Evolutionary conservation across 2,888 invertebrate genomes (phyloP), one percentile per base, ranked within the genome.

Genomic region (Callimorpha dominula): DNA sequence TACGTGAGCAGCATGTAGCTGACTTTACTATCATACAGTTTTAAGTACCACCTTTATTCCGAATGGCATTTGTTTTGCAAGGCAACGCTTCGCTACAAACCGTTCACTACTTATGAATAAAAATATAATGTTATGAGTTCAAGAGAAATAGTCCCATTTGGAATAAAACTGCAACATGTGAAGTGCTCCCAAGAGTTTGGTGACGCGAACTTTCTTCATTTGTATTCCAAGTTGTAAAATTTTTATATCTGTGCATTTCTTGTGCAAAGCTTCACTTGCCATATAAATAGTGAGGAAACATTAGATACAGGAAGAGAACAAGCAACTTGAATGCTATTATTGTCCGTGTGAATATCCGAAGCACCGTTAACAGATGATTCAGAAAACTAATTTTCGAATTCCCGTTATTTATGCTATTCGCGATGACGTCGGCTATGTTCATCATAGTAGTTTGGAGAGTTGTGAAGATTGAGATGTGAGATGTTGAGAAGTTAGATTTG

Each of bases 71-170:
- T 65, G 49, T 68, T 60, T 57, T 20, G 49, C 63, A 46, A 40
- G 57, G 40, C 46, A 57, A 43, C n/a, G n/a, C 42, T 52, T 20
- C 42, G 40, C 60, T 50, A 50, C 50, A 40, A 67, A 62, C 71
- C n/a, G 66, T 72, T 72, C 65, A 73, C 57, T 46, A 67, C 78
- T 75, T 60, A 66, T 73, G 12, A 67, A 77, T 79, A 79, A 77
- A 81, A 77, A 76, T 77, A 74, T 71, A 64, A 71, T 74, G 65
- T 65, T 74, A 64, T 73, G 67, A 65, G 31, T 68, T 68, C 15
- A 43, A 20, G 43, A 68, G 14, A 54, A 68, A 43, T n/a, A 8
- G n/a, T 57, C 15, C 31, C 20, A 43, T 70, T 57, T 49, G 46
- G 57, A 52, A 68, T 65, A 42, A n/a, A 62, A 68, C 49, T 66